These are phyloP conservation scores for Ditylenchus weischeri DNA, from an alignment of 2,888 invertebrate species.

Conservation along the genomic window DNA sequence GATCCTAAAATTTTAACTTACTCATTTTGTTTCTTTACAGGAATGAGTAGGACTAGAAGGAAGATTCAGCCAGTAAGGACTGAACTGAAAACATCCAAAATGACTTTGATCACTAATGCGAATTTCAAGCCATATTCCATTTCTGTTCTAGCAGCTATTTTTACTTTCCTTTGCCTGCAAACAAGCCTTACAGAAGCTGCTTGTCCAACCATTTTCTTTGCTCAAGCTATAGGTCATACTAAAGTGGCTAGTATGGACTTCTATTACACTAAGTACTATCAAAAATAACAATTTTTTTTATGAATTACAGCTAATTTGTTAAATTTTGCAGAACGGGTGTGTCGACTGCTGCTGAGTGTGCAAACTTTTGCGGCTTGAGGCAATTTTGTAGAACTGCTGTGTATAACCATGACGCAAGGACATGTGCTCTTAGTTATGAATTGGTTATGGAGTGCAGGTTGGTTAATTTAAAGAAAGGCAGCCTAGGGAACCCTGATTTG, in stretches of 20 bases:
- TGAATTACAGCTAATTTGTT: no score
- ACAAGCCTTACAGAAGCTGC: slow-evolving; percentile 5
- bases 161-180: no score
- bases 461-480: slow-evolving; percentile 12
- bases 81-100: no score
- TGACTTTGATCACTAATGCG: no score
- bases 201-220: slow-evolving; percentile 45
- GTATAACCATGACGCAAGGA: slow-evolving; percentile 45
- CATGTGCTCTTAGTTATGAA: slow-evolving; percentile 52
- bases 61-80: no score
- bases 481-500: no score
- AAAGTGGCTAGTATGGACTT: slow-evolving; percentile 45
- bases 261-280: slow-evolving; percentile 47
- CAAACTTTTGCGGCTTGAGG: slow-evolving; percentile 48
- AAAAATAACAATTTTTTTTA: no score
- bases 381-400: slow-evolving; percentile 56
- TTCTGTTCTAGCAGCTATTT: no score
- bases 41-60: no score
- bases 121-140: no score
- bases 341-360: slow-evolving; percentile 47
- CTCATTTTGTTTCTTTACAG: no score
- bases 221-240: slow-evolving; percentile 42
- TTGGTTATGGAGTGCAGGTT: slow-evolving; percentile 41
- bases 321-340: slow-evolving; percentile 38
- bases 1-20: no score